Evolutionary conservation across 2,797 vertebrate genomes (phyloP).

Genomic region (Sebastes oblongus): DNA sequence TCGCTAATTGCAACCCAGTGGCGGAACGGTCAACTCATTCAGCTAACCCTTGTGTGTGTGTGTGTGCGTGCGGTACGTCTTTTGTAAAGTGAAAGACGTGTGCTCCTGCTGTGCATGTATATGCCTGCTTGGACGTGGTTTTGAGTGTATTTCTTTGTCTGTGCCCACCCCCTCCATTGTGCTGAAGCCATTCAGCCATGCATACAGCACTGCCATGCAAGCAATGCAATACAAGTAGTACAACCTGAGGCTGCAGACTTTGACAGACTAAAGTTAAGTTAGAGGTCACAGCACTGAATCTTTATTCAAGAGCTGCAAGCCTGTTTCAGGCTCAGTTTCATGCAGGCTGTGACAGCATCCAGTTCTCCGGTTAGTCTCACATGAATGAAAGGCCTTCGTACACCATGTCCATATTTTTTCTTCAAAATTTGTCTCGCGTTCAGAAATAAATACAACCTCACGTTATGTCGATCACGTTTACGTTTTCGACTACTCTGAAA

Average conservation of each 20-base stretch:
- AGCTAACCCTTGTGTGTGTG: constrained; percentile 1
- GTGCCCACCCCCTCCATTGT: background rate
- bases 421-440: background rate
- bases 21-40: constrained; percentile 44
- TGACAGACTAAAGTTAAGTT: background rate
- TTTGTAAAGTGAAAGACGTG: background rate
- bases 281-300: constrained; percentile 16
- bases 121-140: background rate
- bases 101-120: background rate
- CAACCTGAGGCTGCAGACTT: constrained; percentile 1
- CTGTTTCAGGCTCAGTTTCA: background rate
- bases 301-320: background rate
- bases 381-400: too few species aligned
- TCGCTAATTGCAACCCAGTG: constrained; percentile 48
- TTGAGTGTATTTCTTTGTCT: background rate
- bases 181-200: background rate
- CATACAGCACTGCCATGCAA: constrained; percentile 4
- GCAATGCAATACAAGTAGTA: background rate
- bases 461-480: background rate
- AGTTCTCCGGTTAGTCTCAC: background rate
- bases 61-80: background rate
- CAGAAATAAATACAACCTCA: background rate
- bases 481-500: background rate
- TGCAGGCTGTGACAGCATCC: background rate
- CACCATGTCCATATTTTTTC: background rate